Percentiles rank a stretch among this genome's conserved stretches.
phyloP scores from a whole-genome alignment of 2,113 vertebrate species.

The Chionodraco myersi region DNA sequence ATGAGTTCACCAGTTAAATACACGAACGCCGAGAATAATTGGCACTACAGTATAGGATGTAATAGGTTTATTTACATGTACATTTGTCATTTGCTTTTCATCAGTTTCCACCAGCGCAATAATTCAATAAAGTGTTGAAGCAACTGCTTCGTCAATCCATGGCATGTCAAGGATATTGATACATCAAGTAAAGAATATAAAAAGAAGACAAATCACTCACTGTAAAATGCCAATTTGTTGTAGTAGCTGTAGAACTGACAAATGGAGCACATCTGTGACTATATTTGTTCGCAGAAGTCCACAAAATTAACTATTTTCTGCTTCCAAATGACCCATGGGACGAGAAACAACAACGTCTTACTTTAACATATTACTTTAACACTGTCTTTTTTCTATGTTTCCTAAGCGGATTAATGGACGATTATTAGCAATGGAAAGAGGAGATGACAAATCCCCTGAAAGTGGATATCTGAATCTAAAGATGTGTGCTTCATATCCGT shows the following conservation, averaged over 20 bases:
- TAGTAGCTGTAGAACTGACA: background rate
- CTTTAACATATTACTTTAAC: too few species aligned
- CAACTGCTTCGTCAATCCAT: slow-evolving; percentile 15
- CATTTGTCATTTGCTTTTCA: slow-evolving; percentile 52
- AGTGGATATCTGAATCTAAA: background rate
- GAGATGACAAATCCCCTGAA: background rate
- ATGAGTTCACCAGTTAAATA: slow-evolving; percentile 55
- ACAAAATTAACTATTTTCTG: background rate
- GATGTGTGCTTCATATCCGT: background rate
- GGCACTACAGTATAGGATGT: slow-evolving; percentile 20
- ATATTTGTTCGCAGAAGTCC: background rate
- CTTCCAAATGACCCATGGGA: background rate
- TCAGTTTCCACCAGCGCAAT: slow-evolving; percentile 8
- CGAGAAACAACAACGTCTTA: background rate
- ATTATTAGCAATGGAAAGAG: background rate
- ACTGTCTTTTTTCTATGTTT: background rate
- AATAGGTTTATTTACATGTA: slow-evolving; percentile 34
- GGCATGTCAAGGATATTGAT: background rate
- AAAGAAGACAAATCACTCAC: background rate
- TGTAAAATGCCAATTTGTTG: background rate
- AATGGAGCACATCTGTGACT: background rate
- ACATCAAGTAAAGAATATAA: background rate
- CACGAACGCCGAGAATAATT: slow-evolving; percentile 29
- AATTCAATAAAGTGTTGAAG: slow-evolving; percentile 28
- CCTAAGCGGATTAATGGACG: background rate